Percentiles rank a stretch among this genome's conserved stretches.
Conservation (phyloP, 2,888 invertebrate species). For the Xylota segnis region DNA sequence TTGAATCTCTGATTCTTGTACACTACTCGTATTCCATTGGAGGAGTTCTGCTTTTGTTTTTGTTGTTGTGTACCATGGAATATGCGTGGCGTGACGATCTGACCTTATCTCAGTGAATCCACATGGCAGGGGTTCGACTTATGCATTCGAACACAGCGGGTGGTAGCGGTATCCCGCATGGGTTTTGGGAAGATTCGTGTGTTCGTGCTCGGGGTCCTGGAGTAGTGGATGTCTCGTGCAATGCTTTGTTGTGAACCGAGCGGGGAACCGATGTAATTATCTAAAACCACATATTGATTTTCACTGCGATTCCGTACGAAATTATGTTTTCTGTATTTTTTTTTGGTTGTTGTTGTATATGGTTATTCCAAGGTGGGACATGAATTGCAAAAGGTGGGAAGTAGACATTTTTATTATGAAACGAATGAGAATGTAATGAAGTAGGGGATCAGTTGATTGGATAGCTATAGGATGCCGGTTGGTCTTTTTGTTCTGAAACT, state of each 20-base stretch:
- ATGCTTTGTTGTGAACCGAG: slow-evolving; percentile 70
- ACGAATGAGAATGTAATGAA: slow-evolving; percentile 17
- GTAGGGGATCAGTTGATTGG: slow-evolving; percentile 24
- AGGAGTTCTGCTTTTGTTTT: slow-evolving; percentile 38
- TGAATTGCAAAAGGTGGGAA: slow-evolving; percentile 75
- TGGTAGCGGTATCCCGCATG: slow-evolving; percentile 70
- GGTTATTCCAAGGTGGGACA: slow-evolving; percentile 56
- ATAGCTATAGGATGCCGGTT: neutral
- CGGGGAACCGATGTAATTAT: slow-evolving; percentile 75
- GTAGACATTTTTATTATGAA: slow-evolving; percentile 70
- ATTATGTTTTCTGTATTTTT: slow-evolving; percentile 10
- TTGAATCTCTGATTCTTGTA: slow-evolving; percentile 63
- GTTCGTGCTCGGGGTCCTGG: slow-evolving; percentile 63
- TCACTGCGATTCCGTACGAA: slow-evolving; percentile 61
- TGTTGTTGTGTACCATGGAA: slow-evolving; percentile 34
- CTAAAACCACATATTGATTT: slow-evolving; percentile 75
- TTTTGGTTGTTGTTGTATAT: neutral
- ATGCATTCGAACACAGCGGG: slow-evolving; percentile 75
- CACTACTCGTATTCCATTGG: slow-evolving; percentile 25
- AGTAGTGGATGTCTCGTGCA: slow-evolving; percentile 50
- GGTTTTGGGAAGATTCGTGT: slow-evolving; percentile 67
- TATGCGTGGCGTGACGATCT: slow-evolving; percentile 72
- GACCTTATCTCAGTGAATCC: slow-evolving; percentile 72
- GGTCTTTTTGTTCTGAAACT: neutral
- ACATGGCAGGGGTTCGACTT: slow-evolving; percentile 75